Percentiles rank a stretch among this genome's conserved stretches.
phyloP scores from a whole-genome alignment of 2,113 vertebrate species.

The Pteropus alecto region DNA sequence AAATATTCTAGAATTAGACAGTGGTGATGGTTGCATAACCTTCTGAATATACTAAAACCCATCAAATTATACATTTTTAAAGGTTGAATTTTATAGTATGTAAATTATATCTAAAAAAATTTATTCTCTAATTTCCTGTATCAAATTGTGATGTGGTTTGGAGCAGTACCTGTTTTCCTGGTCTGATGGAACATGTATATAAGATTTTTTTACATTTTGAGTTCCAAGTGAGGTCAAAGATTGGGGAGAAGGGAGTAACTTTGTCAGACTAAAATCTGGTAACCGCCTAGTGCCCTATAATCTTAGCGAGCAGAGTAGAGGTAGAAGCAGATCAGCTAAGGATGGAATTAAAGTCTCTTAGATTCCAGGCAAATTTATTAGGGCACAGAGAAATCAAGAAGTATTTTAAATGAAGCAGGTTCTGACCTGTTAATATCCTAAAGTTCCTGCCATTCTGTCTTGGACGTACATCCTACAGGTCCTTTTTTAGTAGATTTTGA shows the following conservation, averaged over 20 bases:
- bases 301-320: not conserved
- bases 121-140: not conserved
- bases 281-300: not conserved
- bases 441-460: not conserved
- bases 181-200: not conserved
- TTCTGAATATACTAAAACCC: not conserved
- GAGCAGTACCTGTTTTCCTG: not conserved
- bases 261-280: slow-evolving; percentile 65
- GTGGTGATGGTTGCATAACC: not conserved
- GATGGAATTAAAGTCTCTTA: not conserved
- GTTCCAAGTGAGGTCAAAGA: slow-evolving; percentile 50
- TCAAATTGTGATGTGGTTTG: not conserved
- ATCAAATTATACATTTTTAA: not conserved
- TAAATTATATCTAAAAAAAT: not conserved
- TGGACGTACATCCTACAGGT: not conserved
- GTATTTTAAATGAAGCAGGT: not conserved
- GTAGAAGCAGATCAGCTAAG: slow-evolving; percentile 53
- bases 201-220: not conserved
- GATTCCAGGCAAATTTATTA: not conserved
- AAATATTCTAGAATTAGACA: not conserved
- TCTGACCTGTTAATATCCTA: slow-evolving; percentile 7
- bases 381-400: not conserved
- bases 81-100: not conserved
- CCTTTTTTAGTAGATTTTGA: not conserved
- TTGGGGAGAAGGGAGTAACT: slow-evolving; percentile 40